phyloP scores from a whole-genome alignment of 2,113 vertebrate genomes.

The Ameiurus melas region DNA sequence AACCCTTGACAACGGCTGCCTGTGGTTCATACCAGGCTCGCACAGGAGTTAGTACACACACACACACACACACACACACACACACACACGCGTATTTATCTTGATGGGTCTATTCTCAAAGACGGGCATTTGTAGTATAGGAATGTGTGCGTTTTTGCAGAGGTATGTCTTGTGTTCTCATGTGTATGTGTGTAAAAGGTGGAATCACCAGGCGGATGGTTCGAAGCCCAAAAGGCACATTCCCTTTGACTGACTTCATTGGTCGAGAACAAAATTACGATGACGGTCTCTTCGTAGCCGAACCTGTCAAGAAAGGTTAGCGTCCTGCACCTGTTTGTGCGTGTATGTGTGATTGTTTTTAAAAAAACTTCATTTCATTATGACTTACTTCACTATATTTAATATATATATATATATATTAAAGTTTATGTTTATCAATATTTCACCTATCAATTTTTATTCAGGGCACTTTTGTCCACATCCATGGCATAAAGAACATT shows the following conservation, averaged over 20 bases:
- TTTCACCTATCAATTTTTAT: not conserved
- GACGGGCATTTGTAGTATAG: not conserved
- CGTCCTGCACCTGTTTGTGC: not conserved
- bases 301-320: conserved; percentile 84
- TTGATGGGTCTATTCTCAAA: not conserved
- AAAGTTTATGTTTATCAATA: too few relatives aligned
- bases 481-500: not conserved
- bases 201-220: conserved; percentile 86
- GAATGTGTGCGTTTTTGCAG: not conserved
- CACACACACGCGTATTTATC: not conserved
- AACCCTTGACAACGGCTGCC: conserved; percentile 82
- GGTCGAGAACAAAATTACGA: conserved; percentile 77
- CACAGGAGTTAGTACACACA: conserved; percentile 77
- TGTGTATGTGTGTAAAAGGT: conserved; percentile 60
- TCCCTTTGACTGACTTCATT: conserved; percentile 74
- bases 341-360: not conserved
- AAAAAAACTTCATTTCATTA: not conserved
- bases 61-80: conserved; percentile 1
- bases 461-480: not conserved
- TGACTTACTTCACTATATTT: not conserved
- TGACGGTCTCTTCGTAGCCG: conserved; percentile 74
- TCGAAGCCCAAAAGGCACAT: conserved; percentile 72
- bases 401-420: too few relatives aligned
- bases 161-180: not conserved
- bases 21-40: conserved; percentile 95